Percentiles rank a stretch among this genome's conserved stretches.
Conservation (phyloP, 2,113 vertebrate species). For the Chloropsis hardwickii region DNA sequence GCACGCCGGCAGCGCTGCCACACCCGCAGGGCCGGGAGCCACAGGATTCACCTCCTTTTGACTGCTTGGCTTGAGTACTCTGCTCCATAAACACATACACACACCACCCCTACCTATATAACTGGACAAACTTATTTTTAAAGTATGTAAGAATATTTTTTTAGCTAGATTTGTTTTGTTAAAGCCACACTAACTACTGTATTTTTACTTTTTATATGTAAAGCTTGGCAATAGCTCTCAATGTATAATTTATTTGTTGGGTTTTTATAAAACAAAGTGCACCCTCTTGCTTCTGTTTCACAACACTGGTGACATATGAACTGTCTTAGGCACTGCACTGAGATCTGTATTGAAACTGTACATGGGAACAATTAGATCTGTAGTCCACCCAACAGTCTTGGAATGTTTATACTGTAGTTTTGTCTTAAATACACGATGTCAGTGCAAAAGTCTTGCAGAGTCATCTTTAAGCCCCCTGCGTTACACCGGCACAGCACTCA, state of each 20-base stretch:
- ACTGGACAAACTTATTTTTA: slow-evolving; percentile 57
- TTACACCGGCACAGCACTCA: fast-evolving
- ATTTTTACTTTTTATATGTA: slow-evolving; percentile 72
- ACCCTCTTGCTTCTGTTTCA: slow-evolving; percentile 40
- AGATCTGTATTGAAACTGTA: slow-evolving; percentile 54
- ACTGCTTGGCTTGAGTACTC: not conserved
- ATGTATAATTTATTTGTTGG: slow-evolving; percentile 75
- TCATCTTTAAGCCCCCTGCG: not conserved
- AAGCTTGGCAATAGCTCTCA: slow-evolving; percentile 62
- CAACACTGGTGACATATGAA: not conserved
- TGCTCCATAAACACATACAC: not conserved
- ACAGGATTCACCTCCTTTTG: not conserved
- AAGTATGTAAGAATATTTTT: slow-evolving; percentile 37
- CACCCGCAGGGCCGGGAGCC: not conserved
- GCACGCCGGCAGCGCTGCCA: fast-evolving
- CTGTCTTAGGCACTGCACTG: slow-evolving; percentile 49
- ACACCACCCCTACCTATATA: not conserved
- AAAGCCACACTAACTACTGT: slow-evolving; percentile 62
- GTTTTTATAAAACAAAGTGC: slow-evolving; percentile 53
- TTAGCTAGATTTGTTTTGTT: slow-evolving; percentile 34
- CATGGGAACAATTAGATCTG: slow-evolving; percentile 45
- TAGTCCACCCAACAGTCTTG: not conserved
- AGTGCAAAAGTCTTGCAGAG: not conserved
- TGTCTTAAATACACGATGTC: slow-evolving; percentile 2
- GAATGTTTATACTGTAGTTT: slow-evolving; percentile 8